Base-by-base conservation (phyloP, 2,888 invertebrate species). In the Nysson spinosus region DNA sequence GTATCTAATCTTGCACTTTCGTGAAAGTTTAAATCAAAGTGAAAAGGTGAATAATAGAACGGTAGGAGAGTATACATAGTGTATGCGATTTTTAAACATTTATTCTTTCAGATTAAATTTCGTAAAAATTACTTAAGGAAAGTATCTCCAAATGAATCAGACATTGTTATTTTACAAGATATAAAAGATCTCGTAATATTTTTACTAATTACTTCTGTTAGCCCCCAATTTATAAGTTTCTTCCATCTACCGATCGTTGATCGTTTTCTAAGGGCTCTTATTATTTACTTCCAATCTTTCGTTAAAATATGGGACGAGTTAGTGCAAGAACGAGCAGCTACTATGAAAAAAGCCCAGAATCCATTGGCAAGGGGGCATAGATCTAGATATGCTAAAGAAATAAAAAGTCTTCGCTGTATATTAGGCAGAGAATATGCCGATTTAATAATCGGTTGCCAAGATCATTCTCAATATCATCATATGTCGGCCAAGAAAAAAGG, bases 251-350 rank as follows among this genome's bases (percentile, higher is more conserved):
- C 89, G 40, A 88, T 90, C 19, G 89, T 91, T 35, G 92, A 93
- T 82, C 88, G 90, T 77, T 92, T 92, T 82, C 85, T 93, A 56
- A 88, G 92, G 66, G 89, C 91, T n/a, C 86, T 91, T 50, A 90
- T 92, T 52, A 82, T 93, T 44, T 92, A 90, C 79, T 90, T 91
- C 73, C 91, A 91, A 79, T 91, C 90, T 83, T 92, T 90, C 83
- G 87, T 91, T 71, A 90, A 91, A 88, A 91, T 91, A 68, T 90
- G 91, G 86, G 90, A 91, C 37, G 88, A 89, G 83, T 88, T 92
- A 87, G 82, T 89, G 32, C 69, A 79, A 28, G 89, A 91, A 50
- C 89, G 90, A 65, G 90, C 90, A 65, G 84, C 89, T 12, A 80
- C 78, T 3, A 60, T 71, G 50, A 83, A 70, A 42, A 82, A 83